Base-by-base conservation (phyloP, 2,113 vertebrate species). In the Delphinapterus leucas region DNA sequence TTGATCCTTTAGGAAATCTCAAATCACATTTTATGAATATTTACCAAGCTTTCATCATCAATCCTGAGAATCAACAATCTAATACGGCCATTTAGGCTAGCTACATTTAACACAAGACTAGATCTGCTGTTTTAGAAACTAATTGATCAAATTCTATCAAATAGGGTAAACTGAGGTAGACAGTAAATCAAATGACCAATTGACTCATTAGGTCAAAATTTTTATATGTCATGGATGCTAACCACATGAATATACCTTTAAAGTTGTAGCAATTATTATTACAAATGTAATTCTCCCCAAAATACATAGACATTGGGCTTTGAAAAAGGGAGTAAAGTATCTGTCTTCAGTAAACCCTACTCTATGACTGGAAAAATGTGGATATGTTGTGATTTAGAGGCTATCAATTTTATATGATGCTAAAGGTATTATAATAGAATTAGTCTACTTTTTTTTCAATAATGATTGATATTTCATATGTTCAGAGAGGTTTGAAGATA, bases 1-100 rank as follows among this genome's bases (percentile, higher is more conserved):
- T 53, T 88, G 20, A 76, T 93, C 15, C 15, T 95, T 85, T 58
- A 96, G 76, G 41, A 96, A 87, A 90, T 86, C 44, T 89, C 68
- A 80, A 93, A 68, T 76, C 74, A 49, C 49, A 89, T 92, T 96
- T 96, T 76, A 60, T 93, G 41, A 93, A 47, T 61, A 71, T 60
- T 81, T 96, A 67, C 63, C 33, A 73, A 55, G 10, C 25, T 93
- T 92, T 73, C 14, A 74, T 74, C 74, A 74, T 47, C 63, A 77
- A 6, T 84, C n/a, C 38, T 90, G 8, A 70, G 55, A 38, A 77
- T 47, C 47, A 92, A 67, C 49, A 63, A 53, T 84, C 63, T 95
- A 63, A 55, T 82, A 25, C 33, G 81, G 2, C 49, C 47, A 71
- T 67, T 96, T 81, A 88, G 11, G 7, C 28, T 53, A 67, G 8